Base-by-base conservation (phyloP, 2,797 vertebrate species). In the Linurgus olivaceus region DNA sequence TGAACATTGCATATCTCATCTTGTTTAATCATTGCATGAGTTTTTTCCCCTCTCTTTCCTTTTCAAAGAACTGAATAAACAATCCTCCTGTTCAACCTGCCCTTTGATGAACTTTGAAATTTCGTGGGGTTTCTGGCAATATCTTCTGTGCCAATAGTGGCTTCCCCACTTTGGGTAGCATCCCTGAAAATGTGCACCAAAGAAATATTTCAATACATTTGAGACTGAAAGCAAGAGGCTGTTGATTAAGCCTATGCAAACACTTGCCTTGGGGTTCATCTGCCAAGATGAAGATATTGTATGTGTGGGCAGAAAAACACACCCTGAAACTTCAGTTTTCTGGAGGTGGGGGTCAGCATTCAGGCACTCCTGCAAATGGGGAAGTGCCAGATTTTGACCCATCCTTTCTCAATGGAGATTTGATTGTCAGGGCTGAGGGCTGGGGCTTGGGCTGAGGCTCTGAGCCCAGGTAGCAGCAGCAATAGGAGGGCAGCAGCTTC, bases 381-480 rank as follows among this genome's bases (percentile, higher is more conserved):
- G 7, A 81, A 63, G 4, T 16, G 11, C 6, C 48, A 31, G 9
- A 33, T 52, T 74, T 79, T 2, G 2, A 66, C 16, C 21, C 3
- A 7, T 33, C 7, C 40, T 20, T 62, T 73, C 38, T 25, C 45
- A 54, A 0, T 0, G 1, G 6, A 62, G 50, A 37, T 70, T 42
- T 40, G n/a, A n/a, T 31, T 4, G 1, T 48, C 0, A 1, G 24
- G 3, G 1, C 33, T 59, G 38, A 33, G 13, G 26, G 21, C 37
- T 61, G n/a, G 9, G 20, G 3, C 71, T 59, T 29, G 29, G 20
- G 4, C 5, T 71, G 76, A 10, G 20, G 7, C 7, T 80, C 16
- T 5, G 11, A 51, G 26, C 25, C 11, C 0, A 4, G 37, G 25
- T 9, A 5, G 1, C 18, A 12, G 17, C 3, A 25, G 19, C 0